Evolutionary conservation across 2,888 invertebrate species (phyloP).

Genomic region (Drosophila setosimentum): DNA sequence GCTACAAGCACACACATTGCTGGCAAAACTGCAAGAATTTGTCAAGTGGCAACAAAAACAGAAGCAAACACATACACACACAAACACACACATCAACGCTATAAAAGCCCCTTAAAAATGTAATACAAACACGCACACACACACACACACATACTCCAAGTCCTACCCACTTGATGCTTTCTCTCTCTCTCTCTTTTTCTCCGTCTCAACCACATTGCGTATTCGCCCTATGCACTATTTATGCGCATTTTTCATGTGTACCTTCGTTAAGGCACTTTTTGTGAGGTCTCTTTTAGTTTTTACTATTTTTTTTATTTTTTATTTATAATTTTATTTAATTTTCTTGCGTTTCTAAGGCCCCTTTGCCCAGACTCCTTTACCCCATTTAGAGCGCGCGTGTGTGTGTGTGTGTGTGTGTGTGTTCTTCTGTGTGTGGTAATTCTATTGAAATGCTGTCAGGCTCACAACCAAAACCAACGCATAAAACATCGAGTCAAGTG

Average conservation of each 20-base stretch:
- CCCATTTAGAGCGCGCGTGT: slow-evolving; percentile 16
- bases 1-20: slow-evolving; percentile 56
- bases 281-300: slow-evolving; percentile 43
- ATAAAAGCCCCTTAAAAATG: slow-evolving; percentile 52
- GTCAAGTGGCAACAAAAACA: slow-evolving; percentile 66
- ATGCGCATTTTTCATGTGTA: slow-evolving; percentile 72
- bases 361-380: slow-evolving; percentile 33
- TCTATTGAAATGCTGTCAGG: slow-evolving; percentile 82
- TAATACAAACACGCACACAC: slow-evolving; percentile 35
- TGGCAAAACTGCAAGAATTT: slow-evolving; percentile 75
- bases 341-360: slow-evolving; percentile 54
- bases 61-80: slow-evolving; percentile 19
- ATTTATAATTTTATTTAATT: slow-evolving; percentile 78
- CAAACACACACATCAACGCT: slow-evolving; percentile 10
- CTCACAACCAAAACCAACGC: slow-evolving; percentile 76
- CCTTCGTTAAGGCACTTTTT: slow-evolving; percentile 57
- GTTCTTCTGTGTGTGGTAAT: slow-evolving; percentile 68
- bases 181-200: neutral
- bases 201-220: slow-evolving; percentile 44
- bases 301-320: slow-evolving; percentile 47
- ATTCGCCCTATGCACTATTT: slow-evolving; percentile 67
- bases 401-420: slow-evolving; percentile 45
- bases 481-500: slow-evolving; percentile 72
- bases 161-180: slow-evolving; percentile 43
- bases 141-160: slow-evolving; percentile 16